Evolutionary conservation across 1,140 invertebrate species (phyloP), one percentile per base, ranked within the genome.

Genomic region (Drepana arcuata): DNA sequence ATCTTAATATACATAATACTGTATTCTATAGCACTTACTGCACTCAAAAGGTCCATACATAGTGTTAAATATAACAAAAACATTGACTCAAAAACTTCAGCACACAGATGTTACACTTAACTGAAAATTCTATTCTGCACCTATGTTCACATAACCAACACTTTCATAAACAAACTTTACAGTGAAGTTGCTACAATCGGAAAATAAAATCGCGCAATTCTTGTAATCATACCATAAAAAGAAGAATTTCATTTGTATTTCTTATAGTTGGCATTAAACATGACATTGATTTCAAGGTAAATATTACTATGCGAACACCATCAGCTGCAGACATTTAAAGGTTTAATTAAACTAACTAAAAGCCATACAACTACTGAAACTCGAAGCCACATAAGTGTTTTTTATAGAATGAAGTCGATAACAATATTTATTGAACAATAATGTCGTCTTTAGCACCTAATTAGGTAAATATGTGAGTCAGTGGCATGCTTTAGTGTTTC

Each of bases 41-140:
- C 65, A 74, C 14, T 49, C 32, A 61, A 69, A 79, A 21, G 66
- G 51, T 39, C 57, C 57, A 29, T 66, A 64, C 70, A 75, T 79
- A 41, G 37, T 41, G n/a, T 34, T 47, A 44, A 49, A 40, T 39
- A 55, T 27, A 53, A 45, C 59, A 45, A 41, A 40, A 32, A 53
- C 32, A 41, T 30, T 41, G 10, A 28, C 25, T 23, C 47, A 30
- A 52, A 58, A 63, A 35, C 38, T 14, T 39, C 14, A 23, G 49
- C 36, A 36, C 43, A 57, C 54, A 49, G 35, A 36, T 49, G 60
- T 68, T 62, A 72, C 43, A 56, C 41, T 73, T 58, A 38, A 73
- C 65, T 77, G 74, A 77, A 79, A 77, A 62, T 57, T 69, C 36
- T 30, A 34, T 42, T 48, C 51, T 66, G 68, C 40, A 33, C 41